These are phyloP conservation scores for Halichondria panicea DNA, from an alignment of 37 sponge, comb jelly and placozoan genomes.

Conservation along the genomic window DNA sequence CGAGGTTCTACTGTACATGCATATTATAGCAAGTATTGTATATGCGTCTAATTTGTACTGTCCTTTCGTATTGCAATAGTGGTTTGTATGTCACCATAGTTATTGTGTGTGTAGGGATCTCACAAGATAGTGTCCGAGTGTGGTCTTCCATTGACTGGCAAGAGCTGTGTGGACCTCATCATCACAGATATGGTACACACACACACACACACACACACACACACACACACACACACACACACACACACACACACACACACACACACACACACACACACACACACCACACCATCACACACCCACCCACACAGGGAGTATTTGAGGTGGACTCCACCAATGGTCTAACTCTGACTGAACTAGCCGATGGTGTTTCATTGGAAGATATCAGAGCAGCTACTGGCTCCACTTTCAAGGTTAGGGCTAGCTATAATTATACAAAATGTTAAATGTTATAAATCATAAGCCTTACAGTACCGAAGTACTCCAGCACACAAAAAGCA, in stretches of 20 bases:
- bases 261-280: conserved; percentile 1
- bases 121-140: conserved; percentile 93
- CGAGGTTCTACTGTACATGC: too few species aligned
- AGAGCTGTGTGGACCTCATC: conserved; percentile 79
- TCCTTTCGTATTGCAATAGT: too few species aligned
- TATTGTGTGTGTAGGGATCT: conserved; percentile 34
- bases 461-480: too few species aligned
- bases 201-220: conserved; percentile 55
- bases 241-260: conserved; percentile 47
- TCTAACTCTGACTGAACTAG: conserved; percentile 73
- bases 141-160: conserved; percentile 94
- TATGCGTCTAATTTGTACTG: too few species aligned
- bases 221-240: conserved; percentile 62
- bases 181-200: conserved; percentile 86
- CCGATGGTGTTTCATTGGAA: conserved; percentile 81
- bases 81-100: neutral
- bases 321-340: conserved; percentile 68
- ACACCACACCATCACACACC: neutral
- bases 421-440: neutral
- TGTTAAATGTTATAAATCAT: too few species aligned
- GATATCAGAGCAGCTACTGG: conserved; percentile 85
- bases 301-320: conserved; percentile 77
- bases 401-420: conserved; percentile 75
- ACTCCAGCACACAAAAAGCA: too few species aligned
- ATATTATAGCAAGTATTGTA: too few species aligned